A percentile compares a stretch with the other conserved stretches of the same genome.
Conservation (phyloP, 2,888 invertebrate species). For the Doris montereyensis region DNA sequence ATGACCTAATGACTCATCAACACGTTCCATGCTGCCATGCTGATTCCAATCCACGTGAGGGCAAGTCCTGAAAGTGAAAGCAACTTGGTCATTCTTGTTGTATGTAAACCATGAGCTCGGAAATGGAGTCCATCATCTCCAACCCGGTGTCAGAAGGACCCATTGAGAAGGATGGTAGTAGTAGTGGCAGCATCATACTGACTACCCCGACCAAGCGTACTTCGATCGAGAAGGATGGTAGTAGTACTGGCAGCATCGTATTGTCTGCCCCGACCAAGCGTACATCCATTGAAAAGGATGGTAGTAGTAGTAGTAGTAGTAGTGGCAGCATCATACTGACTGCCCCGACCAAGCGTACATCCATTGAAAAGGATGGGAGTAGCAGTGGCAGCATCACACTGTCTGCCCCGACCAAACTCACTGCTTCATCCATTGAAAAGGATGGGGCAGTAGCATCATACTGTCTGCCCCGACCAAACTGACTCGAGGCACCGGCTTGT, state of each 20-base stretch:
- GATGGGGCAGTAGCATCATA: conserved; percentile 27
- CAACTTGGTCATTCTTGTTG: no score
- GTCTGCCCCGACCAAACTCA: neutral
- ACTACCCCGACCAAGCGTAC: no score
- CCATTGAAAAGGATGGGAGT: no score
- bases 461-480: conserved; percentile 29
- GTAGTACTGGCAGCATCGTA: neutral
- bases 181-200: neutral
- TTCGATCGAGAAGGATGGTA: neutral
- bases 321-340: neutral
- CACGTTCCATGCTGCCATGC: no score
- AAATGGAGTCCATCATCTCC: neutral
- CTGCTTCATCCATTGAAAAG: no score
- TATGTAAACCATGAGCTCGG: neutral
- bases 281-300: no score
- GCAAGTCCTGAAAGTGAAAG: no score
- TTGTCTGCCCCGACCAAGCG: neutral
- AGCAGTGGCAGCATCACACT: neutral
- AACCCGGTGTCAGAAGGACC: neutral
- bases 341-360: neutral
- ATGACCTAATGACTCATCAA: no score
- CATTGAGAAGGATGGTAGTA: no score
- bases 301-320: neutral
- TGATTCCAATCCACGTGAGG: no score
- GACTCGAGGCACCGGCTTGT: conserved; percentile 10